These are phyloP conservation scores for Cyprinodon diabolis DNA, from an alignment of 2,797 vertebrate genomes.

Conservation along the genomic window DNA sequence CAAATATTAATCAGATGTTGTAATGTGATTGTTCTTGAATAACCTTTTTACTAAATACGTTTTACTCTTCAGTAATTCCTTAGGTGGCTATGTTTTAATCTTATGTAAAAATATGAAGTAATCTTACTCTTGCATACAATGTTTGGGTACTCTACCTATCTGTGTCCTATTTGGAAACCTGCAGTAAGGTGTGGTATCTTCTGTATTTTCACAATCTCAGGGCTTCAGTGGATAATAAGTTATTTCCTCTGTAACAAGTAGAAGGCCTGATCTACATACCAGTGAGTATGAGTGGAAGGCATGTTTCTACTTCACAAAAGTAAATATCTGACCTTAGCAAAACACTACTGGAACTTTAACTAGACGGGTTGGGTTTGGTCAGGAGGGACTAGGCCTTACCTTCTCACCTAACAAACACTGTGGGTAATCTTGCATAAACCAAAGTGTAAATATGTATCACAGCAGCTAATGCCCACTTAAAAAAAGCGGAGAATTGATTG, in stretches of 20 bases:
- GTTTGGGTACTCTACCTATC: too few relatives aligned
- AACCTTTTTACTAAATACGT: too few relatives aligned
- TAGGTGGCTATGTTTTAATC: too few relatives aligned
- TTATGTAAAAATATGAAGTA: too few relatives aligned
- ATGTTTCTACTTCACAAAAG: neutral
- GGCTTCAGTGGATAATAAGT: too few relatives aligned
- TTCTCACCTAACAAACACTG: neutral
- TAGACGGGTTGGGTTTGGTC: neutral
- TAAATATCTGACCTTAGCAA: neutral
- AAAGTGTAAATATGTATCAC: neutral
- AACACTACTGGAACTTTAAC: neutral
- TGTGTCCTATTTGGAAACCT: too few relatives aligned
- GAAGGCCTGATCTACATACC: neutral
- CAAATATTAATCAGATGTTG: too few relatives aligned
- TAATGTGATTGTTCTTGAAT: too few relatives aligned
- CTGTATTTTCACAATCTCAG: neutral
- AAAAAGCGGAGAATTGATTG: neutral
- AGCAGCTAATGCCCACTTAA: neutral
- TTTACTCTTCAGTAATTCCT: too few relatives aligned
- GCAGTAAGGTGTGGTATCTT: too few relatives aligned
- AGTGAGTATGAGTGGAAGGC: neutral
- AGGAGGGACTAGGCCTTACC: neutral
- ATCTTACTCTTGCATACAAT: too few relatives aligned
- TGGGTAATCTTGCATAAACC: neutral
- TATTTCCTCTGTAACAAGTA: neutral